Base-by-base conservation (phyloP, 2,888 invertebrate species). In the Panorpa germanica region DNA sequence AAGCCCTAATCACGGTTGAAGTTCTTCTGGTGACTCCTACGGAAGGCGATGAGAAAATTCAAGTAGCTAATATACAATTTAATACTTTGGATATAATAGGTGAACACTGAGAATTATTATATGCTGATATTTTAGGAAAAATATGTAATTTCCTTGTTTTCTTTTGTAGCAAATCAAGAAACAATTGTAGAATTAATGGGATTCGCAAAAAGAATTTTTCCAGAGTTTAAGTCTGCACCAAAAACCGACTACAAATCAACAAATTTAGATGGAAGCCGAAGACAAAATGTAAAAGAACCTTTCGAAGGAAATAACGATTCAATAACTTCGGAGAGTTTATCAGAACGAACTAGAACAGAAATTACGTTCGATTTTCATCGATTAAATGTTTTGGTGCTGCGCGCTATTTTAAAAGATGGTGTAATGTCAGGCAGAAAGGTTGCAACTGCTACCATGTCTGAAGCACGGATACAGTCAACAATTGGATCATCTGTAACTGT, bases 11-110 rank as follows among this genome's bases (percentile, higher is more conserved):
- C 23, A 74, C 75, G 31, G 63, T 86, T 4, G 91, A 93, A 46
- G 65, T 90, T 12, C 69, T 76, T 22, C 62, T 85, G 26, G 72
- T 86, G 1, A 64, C 47, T 22, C 40, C 45, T 11, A 41, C 45
- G 5, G 41, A 41, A 3, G 31, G 18, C 19, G 37, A 37, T 11
- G 66, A 65, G 39, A 61, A 63, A 19, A 43, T 63, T 25, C 71
- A 81, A 41, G 71, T 86, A 27, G 81, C 85, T 1, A 83, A 81
- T 44, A 77, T 93, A 41, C 72, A 88, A 41, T 93, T 93, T 46
- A 93, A 93, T 48, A 91, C 82, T 50, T 60, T 93, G 39, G 93
- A 93, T 50, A 80, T 93, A 31, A 91, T 91, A 38, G 90, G 85
- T 80, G 46, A 59, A 60, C 39, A 17, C 25, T 22, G 35, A 38